Conservation (phyloP, 2,113 vertebrate species). For the Sinocyclocheilus rhinocerous region DNA sequence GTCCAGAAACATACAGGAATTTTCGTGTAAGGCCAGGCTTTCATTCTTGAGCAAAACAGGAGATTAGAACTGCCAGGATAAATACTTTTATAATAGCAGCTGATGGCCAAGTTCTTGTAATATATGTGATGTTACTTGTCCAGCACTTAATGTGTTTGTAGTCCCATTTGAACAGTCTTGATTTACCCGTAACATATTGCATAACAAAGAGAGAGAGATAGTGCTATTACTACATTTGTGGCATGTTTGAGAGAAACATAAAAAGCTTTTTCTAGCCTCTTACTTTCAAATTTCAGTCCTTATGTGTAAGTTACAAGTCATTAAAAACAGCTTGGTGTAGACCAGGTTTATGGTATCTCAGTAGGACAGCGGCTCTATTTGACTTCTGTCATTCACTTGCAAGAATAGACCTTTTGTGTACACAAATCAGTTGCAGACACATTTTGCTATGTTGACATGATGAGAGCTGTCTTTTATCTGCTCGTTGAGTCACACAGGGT, state of each 20-base stretch:
- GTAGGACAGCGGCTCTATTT: not conserved
- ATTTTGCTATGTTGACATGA: constrained; percentile 31
- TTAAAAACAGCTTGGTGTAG: constrained; percentile 8
- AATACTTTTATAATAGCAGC: constrained; percentile 62
- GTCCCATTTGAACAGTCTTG: constrained; percentile 9
- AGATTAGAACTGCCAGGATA: constrained; percentile 59
- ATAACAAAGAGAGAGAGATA: not conserved
- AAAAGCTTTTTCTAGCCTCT: constrained; percentile 31
- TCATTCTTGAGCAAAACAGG: constrained; percentile 63
- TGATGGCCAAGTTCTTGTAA: constrained; percentile 55
- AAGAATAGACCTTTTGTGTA: constrained; percentile 12
- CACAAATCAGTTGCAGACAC: constrained; percentile 24
- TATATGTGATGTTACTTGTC: not conserved
- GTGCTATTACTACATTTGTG: constrained; percentile 19
- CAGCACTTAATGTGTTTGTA: constrained; percentile 6
- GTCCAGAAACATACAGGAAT: constrained; percentile 71
- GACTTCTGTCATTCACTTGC: constrained; percentile 5
- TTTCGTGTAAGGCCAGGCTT: constrained; percentile 56
- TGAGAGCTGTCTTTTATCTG: constrained; percentile 45
- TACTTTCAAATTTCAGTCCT: not conserved
- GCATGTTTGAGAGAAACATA: constrained; percentile 19
- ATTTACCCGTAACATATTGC: constrained; percentile 3
- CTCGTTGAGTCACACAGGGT: constrained; percentile 3
- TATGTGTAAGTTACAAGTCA: constrained; percentile 23
- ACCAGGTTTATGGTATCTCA: constrained; percentile 13